A percentile compares a stretch with the other conserved stretches of the same genome.
Conservation (phyloP, 2,888 invertebrate species). For the Sminthurinus aureus region DNA sequence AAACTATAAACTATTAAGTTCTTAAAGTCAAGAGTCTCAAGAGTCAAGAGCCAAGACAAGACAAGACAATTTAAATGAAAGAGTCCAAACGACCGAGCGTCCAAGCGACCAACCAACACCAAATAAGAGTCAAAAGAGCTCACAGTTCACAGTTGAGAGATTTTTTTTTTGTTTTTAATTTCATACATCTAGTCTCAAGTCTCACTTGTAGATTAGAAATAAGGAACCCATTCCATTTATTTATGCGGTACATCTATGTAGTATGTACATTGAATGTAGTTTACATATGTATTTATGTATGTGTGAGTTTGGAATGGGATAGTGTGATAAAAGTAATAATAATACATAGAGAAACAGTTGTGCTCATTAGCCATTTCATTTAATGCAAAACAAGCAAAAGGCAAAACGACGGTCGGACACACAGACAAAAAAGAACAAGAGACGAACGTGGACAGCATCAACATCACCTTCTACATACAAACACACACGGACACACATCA, state of each 20-base stretch:
- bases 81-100: background rate
- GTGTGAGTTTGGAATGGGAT: background rate
- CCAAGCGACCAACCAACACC: background rate
- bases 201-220: too few species aligned
- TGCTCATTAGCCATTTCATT: conserved; percentile 18
- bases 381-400: background rate
- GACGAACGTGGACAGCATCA: conserved; percentile 7
- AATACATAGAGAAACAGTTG: background rate
- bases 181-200: background rate
- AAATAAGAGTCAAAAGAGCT: conserved; percentile 5
- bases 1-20: too few species aligned
- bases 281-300: too few species aligned
- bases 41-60: too few species aligned
- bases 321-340: background rate
- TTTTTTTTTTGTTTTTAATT: background rate
- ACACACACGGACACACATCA: background rate
- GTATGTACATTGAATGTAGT: too few species aligned
- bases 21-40: too few species aligned
- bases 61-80: too few species aligned
- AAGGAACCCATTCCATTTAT: too few species aligned
- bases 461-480: background rate
- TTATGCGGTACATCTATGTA: too few species aligned
- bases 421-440: background rate
- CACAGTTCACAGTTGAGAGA: conserved; percentile 15
- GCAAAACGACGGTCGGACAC: background rate